These are phyloP conservation scores for Sympetrum striolatum DNA, from an alignment of 2,888 invertebrate genomes.

Conservation along the genomic window DNA sequence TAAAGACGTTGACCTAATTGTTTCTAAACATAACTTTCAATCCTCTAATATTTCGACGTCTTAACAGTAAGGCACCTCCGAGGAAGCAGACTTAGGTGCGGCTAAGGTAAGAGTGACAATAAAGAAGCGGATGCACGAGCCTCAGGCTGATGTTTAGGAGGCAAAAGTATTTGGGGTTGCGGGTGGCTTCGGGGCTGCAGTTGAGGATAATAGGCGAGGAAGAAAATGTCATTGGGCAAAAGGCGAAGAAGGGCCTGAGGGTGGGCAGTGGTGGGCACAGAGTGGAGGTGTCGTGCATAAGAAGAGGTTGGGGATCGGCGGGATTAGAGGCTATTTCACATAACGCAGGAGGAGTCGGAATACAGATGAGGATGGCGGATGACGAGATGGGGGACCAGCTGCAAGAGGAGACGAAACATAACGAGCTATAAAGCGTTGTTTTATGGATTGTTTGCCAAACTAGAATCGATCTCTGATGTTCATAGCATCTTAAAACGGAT, in stretches of 20 bases:
- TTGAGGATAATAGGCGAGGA: not conserved
- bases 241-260: not conserved
- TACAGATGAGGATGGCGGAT: not conserved
- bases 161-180: not conserved
- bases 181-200: not conserved
- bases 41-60: no score
- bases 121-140: not conserved
- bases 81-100: not conserved
- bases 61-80: no score
- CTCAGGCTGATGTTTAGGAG: not conserved
- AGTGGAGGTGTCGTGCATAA: not conserved
- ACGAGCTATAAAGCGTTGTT: no score
- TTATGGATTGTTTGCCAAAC: no score
- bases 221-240: not conserved
- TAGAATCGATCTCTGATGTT: no score
- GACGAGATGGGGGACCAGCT: not conserved
- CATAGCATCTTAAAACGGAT: no score
- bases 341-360: not conserved
- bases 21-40: no score
- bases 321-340: no score
- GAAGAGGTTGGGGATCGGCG: not conserved
- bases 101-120: not conserved
- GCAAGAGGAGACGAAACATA: no score
- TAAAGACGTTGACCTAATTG: no score
- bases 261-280: not conserved